Percentiles rank a stretch among this genome's conserved stretches.
Evolutionary conservation across 2,113 vertebrate genomes (phyloP).

Genomic region (Chloroceryle aenea): DNA sequence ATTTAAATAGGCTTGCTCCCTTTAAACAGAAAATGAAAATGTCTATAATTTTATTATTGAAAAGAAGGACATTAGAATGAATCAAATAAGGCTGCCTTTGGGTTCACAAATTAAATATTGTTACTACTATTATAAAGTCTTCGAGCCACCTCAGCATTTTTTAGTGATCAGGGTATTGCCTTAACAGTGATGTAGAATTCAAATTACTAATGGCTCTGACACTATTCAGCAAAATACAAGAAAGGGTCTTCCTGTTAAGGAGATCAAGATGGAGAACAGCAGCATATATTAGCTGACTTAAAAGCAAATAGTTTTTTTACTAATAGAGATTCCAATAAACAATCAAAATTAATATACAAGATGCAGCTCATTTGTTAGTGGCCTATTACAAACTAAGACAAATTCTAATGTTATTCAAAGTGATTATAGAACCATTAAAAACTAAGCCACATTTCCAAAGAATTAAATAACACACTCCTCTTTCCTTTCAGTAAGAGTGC

Average conservation of each 20-base stretch:
- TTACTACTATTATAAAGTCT: neutral
- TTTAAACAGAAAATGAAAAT: neutral
- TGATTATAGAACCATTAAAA: neutral
- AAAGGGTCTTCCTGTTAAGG: neutral
- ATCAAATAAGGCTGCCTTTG: neutral
- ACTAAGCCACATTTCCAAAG: neutral
- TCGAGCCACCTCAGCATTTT: neutral
- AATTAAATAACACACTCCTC: neutral
- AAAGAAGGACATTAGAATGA: neutral
- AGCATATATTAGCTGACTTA: neutral
- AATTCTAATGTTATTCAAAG: neutral
- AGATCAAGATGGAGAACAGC: neutral
- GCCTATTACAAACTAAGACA: neutral
- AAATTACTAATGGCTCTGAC: neutral
- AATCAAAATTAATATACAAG: neutral
- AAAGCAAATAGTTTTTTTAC: neutral
- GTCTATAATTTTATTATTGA: neutral
- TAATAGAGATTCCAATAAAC: neutral
- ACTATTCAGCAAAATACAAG: neutral
- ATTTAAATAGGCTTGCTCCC: constrained; percentile 14
- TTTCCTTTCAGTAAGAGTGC: neutral
- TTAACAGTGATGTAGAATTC: neutral
- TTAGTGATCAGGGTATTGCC: neutral
- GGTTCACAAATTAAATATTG: neutral
- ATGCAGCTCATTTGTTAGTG: neutral